Evolutionary conservation across 2,888 invertebrate genomes (phyloP), one percentile per base, ranked within the genome.

Genomic region (Lochmaea crataegi): DNA sequence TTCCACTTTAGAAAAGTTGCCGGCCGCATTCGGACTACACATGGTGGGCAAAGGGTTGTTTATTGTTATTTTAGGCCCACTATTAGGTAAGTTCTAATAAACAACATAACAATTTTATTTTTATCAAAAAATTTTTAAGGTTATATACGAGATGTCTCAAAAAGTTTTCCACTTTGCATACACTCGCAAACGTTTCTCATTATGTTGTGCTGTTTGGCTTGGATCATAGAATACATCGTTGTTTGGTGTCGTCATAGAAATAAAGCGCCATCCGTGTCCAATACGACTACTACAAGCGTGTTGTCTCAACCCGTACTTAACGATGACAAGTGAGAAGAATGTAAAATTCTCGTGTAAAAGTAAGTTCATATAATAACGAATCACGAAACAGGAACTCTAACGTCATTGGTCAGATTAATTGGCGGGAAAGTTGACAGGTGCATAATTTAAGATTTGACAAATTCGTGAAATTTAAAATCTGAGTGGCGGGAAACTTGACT

Each of bases 1-100:
- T 65, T 92, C 88, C n/a, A 86, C 93, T 0, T 83, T 89, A 78
- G 93, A 94, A 82, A 93, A 93, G 82, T 84, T 94, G 75, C 94
- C 94, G 0, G 93, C 93, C 7, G 94, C 94, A 12, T 93, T 93
- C 83, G 94, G 94, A 16, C 87, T 94, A 82, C 94, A 93, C 81
- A 92, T 94, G 90, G 93, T 94, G 77, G 92, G 92, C 80, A 94
- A 94, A 83, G 94, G 93, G 10, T 84, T 92, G 2, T 91, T 93
- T 78, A 93, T 94, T 3, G 90, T 93, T 12, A 84, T 87, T 12
- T 89, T 94, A 77, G 94, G 94, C 69, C 94, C 94, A 1, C 77
- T 93, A 61, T 90, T 93, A 84, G 93, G 93, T 92, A 83, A 88
- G 32, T 38, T 38, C 32, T 32, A 32, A 32, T 32, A n/a, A n/a